These are phyloP conservation scores for Torymus texanus DNA, from an alignment of 2,888 invertebrate species.

Conservation along the genomic window DNA sequence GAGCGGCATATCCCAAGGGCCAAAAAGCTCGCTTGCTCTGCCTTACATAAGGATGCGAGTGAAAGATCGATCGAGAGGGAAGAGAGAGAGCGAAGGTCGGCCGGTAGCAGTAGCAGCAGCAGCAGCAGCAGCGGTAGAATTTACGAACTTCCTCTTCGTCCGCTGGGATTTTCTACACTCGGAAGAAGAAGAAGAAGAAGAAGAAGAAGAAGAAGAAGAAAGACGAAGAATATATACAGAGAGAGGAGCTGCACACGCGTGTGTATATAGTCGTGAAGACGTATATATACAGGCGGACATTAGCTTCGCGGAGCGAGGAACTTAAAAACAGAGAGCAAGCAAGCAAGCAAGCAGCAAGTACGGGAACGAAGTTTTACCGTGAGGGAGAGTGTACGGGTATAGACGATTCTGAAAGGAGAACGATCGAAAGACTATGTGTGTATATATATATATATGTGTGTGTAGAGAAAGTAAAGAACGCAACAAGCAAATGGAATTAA, in stretches of 20 bases:
- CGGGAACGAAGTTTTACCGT: too few species aligned
- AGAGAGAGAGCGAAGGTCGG: conserved; percentile 28
- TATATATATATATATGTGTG: too few species aligned
- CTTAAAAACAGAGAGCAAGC: neutral
- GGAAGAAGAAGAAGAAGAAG: neutral
- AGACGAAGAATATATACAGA: neutral
- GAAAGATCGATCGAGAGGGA: neutral
- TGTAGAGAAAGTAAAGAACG: too few species aligned
- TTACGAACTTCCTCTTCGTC: conserved; percentile 6
- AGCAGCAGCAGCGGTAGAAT: neutral
- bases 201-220: neutral
- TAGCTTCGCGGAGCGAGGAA: too few species aligned
- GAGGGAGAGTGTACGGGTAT: too few species aligned
- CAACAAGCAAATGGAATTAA: conserved; percentile 16
- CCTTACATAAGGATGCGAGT: conserved; percentile 1
- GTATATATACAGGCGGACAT: too few species aligned
- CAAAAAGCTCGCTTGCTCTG: neutral
- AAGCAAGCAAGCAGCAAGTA: neutral
- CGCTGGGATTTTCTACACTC: neutral
- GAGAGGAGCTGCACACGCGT: neutral
- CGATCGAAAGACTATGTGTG: too few species aligned
- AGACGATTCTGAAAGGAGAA: too few species aligned
- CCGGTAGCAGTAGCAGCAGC: neutral
- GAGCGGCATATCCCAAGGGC: neutral
- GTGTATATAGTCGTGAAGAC: neutral